These are phyloP conservation scores for Parazoanthus darwini DNA, from an alignment of 92 coral and sea anemone species.

Conservation along the genomic window DNA sequence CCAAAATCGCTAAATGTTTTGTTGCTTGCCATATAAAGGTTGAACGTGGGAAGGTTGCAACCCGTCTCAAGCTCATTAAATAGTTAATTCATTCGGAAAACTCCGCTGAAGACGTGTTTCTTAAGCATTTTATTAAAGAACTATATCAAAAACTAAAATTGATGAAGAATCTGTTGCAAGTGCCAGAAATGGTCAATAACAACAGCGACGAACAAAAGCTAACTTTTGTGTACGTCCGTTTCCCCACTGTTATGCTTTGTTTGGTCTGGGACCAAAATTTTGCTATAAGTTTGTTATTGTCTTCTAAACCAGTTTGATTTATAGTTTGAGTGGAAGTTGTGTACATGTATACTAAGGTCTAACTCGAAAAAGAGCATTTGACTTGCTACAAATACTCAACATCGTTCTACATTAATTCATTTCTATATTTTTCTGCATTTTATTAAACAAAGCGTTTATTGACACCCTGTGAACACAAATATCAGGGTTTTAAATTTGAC, in stretches of 20 bases:
- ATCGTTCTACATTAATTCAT: too few species aligned
- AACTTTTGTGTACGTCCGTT: not conserved
- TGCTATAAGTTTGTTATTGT: not conserved
- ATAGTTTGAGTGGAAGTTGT: too few species aligned
- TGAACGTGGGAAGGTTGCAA: not conserved
- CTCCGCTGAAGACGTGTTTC: not conserved
- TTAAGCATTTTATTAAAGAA: too few species aligned
- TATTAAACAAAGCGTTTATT: too few species aligned
- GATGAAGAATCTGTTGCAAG: not conserved
- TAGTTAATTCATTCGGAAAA: not conserved
- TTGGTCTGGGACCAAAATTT: not conserved
- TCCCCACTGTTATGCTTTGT: not conserved
- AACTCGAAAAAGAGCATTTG: too few species aligned
- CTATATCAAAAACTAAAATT: not conserved
- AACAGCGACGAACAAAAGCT: not conserved
- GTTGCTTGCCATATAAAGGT: not conserved
- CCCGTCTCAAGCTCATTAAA: not conserved
- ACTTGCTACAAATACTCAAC: too few species aligned
- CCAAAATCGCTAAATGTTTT: too few species aligned
- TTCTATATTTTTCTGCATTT: too few species aligned
- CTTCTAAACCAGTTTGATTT: not conserved
- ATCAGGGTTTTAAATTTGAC: too few species aligned
- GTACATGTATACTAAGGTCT: too few species aligned
- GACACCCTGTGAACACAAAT: too few species aligned
- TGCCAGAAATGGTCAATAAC: not conserved